These are phyloP conservation scores for Eucera pruinosa DNA, from an alignment of 2,888 invertebrate species.

Conservation along the genomic window DNA sequence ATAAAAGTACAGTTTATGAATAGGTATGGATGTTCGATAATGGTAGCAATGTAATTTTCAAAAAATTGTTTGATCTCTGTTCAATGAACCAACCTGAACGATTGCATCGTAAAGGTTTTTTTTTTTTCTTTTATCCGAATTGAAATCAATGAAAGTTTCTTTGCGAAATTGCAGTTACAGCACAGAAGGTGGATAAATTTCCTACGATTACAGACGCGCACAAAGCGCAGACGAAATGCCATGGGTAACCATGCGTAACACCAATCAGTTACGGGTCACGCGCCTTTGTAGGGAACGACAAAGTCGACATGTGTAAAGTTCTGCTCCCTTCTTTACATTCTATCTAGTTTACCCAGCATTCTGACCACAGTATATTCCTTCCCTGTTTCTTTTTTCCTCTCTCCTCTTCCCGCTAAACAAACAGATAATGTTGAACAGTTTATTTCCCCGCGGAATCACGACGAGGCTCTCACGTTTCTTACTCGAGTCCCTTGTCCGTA, in stretches of 20 bases:
- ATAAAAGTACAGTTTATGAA: too few species aligned
- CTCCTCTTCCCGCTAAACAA: constrained; percentile 1
- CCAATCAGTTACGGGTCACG: constrained; percentile 67
- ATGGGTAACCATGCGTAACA: constrained; percentile 61
- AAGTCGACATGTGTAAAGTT: constrained; percentile 61
- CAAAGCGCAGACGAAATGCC: constrained; percentile 50
- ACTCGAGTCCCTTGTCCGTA: not conserved
- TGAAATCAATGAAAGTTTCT: not conserved
- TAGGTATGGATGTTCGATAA: too few species aligned
- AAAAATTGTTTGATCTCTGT: not conserved
- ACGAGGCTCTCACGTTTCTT: constrained; percentile 12
- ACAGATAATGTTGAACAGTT: constrained; percentile 28
- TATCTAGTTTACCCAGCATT: constrained; percentile 44
- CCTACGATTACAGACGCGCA: constrained; percentile 31
- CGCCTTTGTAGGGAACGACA: constrained; percentile 60
- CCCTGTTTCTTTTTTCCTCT: not conserved
- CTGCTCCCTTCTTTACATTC: constrained; percentile 53
- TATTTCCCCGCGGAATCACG: constrained; percentile 22
- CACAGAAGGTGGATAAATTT: constrained; percentile 37
- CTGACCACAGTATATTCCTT: not conserved
- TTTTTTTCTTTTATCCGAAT: not conserved
- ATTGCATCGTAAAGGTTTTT: not conserved
- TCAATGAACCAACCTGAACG: not conserved
- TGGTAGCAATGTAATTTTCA: not conserved
- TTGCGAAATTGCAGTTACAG: not conserved